phyloP scores from a whole-genome alignment of 2,113 vertebrate species.

The Amazona vittata region DNA sequence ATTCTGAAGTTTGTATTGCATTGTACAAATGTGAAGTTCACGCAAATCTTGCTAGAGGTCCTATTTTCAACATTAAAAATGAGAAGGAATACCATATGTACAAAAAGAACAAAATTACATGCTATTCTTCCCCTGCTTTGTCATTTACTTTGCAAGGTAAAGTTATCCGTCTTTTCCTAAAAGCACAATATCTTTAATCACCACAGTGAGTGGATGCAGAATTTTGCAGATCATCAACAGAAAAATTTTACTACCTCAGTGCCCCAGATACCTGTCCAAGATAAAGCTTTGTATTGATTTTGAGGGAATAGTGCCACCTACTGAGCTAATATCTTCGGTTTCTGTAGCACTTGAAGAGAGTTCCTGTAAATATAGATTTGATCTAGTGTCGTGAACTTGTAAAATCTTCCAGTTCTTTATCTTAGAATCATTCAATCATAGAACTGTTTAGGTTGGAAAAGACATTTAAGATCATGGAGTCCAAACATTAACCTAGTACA shows the following conservation, averaged over 20 bases:
- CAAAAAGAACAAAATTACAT: not conserved
- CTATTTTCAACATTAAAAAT: not conserved
- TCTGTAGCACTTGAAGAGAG: not conserved
- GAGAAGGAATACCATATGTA: accelerated
- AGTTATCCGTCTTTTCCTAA: not conserved
- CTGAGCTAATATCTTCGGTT: not conserved
- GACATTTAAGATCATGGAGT: not conserved
- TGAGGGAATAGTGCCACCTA: conserved; percentile 56
- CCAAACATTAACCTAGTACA: not conserved
- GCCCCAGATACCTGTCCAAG: not conserved
- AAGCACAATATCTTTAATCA: not conserved
- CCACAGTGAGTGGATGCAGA: not conserved
- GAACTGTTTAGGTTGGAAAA: not conserved
- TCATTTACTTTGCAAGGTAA: not conserved
- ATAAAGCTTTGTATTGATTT: not conserved
- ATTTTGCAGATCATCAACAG: not conserved
- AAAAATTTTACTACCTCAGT: not conserved
- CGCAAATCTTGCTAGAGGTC: not conserved
- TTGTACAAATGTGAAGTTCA: not conserved
- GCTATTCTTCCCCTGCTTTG: accelerated
- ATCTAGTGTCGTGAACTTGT: not conserved
- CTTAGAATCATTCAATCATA: not conserved
- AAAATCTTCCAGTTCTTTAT: not conserved
- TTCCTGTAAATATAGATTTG: not conserved
- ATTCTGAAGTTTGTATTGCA: not conserved